Evolutionary conservation across 2,797 vertebrate species (phyloP).

Genomic region (Emys orbicularis): DNA sequence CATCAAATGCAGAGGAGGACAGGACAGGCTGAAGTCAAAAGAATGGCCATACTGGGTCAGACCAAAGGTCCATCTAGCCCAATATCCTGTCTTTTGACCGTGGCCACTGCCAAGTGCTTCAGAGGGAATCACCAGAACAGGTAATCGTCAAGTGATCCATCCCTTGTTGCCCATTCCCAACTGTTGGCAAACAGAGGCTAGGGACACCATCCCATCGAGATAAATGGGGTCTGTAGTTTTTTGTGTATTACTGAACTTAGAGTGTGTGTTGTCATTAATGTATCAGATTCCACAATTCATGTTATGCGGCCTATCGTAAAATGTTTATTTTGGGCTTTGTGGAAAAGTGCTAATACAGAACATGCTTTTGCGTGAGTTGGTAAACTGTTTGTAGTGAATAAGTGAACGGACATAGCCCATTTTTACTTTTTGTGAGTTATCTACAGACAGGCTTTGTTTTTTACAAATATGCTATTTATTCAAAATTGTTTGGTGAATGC

Average conservation of each 20-base stretch:
- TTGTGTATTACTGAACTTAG: background rate
- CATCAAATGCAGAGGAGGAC: background rate
- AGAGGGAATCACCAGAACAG: no score
- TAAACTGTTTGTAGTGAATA: background rate
- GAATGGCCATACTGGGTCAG: no score
- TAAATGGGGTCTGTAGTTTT: background rate
- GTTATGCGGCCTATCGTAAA: background rate
- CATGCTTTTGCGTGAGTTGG: background rate
- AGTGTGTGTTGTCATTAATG: background rate
- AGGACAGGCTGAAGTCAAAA: background rate
- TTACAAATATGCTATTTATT: background rate
- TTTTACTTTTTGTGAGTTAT: background rate
- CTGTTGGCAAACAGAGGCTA: no score
- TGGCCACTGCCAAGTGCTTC: no score
- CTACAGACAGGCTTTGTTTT: background rate
- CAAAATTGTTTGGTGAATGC: background rate
- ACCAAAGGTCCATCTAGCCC: no score
- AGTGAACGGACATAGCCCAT: background rate
- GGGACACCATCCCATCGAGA: background rate
- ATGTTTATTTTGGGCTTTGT: background rate
- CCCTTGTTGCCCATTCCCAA: no score
- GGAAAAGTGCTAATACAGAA: background rate
- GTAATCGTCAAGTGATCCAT: no score
- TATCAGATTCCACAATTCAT: background rate
- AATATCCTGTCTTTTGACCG: no score